Conservation (phyloP, 2,888 invertebrate species). For the Pinctada fucata region DNA sequence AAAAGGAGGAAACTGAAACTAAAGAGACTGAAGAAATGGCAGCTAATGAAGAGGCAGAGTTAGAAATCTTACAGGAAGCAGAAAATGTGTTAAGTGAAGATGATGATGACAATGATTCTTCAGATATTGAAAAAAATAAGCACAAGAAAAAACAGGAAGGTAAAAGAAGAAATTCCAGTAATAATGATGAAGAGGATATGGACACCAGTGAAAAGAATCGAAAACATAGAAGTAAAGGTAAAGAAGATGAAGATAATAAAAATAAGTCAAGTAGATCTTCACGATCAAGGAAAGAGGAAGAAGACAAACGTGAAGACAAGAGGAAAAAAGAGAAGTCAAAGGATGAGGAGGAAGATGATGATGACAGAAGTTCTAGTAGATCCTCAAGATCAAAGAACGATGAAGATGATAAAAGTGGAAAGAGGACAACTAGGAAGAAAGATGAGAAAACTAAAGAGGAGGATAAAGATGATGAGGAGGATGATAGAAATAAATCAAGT, state of each 20-base stretch:
- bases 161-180: constrained; percentile 13
- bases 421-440: constrained; percentile 18
- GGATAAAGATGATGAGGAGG: constrained; percentile 23
- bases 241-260: constrained; percentile 11
- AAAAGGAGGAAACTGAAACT: constrained; percentile 19
- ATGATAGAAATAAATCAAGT: constrained; percentile 15
- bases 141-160: not conserved
- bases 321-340: constrained; percentile 14
- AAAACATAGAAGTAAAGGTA: constrained; percentile 11
- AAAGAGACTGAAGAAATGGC: not conserved
- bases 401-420: constrained; percentile 13
- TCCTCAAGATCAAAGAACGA: not conserved
- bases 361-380: not conserved
- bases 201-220: constrained; percentile 26
- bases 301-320: constrained; percentile 7
- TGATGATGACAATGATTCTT: constrained; percentile 19
- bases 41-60: constrained; percentile 40
- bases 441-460: constrained; percentile 18
- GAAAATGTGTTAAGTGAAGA: constrained; percentile 5
- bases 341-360: not conserved
- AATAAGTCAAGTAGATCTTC: constrained; percentile 12
- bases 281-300: not conserved
- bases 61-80: constrained; percentile 50
- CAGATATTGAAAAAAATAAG: constrained; percentile 29
- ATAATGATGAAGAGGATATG: constrained; percentile 7